These are phyloP conservation scores for Pelecanoides urinatrix DNA, from an alignment of 2,113 vertebrate genomes.

Conservation along the genomic window DNA sequence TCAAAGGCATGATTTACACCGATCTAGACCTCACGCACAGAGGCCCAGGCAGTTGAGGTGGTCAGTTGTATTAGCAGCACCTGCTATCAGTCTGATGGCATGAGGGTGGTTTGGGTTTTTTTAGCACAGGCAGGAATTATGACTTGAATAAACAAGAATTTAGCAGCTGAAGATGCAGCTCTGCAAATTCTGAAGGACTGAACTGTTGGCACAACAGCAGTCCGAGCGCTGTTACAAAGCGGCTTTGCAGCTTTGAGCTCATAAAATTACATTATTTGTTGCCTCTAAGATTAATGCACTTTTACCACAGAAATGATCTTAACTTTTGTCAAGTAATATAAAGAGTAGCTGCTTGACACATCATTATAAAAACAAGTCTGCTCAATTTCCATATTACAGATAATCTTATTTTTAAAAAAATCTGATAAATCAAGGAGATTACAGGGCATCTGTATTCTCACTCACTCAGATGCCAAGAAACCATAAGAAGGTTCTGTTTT, in stretches of 20 bases:
- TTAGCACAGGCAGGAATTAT: neutral
- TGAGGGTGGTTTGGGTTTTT: neutral
- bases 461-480: neutral
- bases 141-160: neutral
- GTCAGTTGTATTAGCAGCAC: neutral
- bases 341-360: neutral
- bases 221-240: neutral
- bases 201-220: neutral
- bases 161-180: neutral
- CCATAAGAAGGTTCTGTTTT: neutral
- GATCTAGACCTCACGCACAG: neutral
- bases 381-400: neutral
- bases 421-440: neutral
- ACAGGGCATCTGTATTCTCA: neutral
- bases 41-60: neutral
- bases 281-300: neutral
- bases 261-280: neutral
- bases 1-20: neutral
- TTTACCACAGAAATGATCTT: neutral
- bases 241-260: neutral
- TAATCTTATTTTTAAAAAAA: neutral
- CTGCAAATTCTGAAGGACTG: neutral
- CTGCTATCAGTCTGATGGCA: neutral
- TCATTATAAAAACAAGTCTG: neutral
- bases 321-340: neutral